These are phyloP conservation scores for Euwallacea similis DNA, from an alignment of 1,140 invertebrate species.

Conservation along the genomic window DNA sequence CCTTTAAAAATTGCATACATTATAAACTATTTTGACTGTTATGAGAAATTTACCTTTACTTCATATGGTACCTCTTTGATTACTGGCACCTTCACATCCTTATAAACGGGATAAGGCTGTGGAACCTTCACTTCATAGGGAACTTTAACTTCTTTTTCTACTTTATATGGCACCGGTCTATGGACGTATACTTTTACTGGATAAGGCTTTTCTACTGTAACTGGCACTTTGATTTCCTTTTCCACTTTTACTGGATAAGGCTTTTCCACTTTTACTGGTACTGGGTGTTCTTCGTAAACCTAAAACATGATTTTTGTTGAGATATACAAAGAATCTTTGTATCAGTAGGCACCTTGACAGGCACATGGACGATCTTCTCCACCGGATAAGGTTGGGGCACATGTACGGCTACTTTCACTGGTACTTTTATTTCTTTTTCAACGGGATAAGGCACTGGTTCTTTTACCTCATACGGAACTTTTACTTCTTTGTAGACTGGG, in stretches of 20 bases:
- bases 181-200: constrained; percentile 69
- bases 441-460: constrained; percentile 75
- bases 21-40: not conserved
- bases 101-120: constrained; percentile 67
- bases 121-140: constrained; percentile 62
- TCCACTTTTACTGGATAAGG: constrained; percentile 73
- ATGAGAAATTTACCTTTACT: constrained; percentile 57
- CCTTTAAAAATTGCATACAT: constrained; percentile 25
- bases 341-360: constrained; percentile 58
- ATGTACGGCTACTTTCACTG: constrained; percentile 66
- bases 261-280: constrained; percentile 64
- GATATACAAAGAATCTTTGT: not conserved
- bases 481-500: constrained; percentile 67
- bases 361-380: constrained; percentile 66
- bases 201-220: constrained; percentile 67
- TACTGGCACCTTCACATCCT: constrained; percentile 66
- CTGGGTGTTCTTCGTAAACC: constrained; percentile 68
- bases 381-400: constrained; percentile 66
- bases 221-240: constrained; percentile 70
- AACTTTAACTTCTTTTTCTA: constrained; percentile 60
- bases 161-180: constrained; percentile 64
- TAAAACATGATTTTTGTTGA: constrained; percentile 48
- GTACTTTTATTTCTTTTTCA: constrained; percentile 64
- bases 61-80: constrained; percentile 66
- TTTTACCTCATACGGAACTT: constrained; percentile 67